Evolutionary conservation across 2,888 invertebrate genomes (phyloP).

Genomic region (Digitonthophagus gazella): DNA sequence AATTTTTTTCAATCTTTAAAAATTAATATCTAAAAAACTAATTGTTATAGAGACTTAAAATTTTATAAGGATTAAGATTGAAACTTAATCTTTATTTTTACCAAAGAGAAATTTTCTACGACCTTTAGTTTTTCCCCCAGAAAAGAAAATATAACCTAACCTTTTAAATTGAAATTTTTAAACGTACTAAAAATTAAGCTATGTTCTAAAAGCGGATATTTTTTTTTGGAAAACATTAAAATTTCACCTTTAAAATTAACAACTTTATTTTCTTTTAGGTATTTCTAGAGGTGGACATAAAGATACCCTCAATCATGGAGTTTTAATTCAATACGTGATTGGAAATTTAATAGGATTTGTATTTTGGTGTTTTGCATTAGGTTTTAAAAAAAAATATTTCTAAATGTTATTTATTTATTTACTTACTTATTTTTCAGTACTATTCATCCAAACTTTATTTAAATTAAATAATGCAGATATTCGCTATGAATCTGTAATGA

Average conservation of each 20-base stretch:
- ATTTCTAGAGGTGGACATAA: conserved; percentile 14
- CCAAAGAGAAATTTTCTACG: too few relatives aligned
- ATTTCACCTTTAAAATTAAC: not conserved
- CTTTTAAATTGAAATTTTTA: too few relatives aligned
- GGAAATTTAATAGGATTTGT: conserved; percentile 20
- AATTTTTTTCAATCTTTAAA: too few relatives aligned
- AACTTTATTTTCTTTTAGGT: conserved; percentile 14
- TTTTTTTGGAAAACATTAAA: not conserved
- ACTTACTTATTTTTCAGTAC: conserved; percentile 30
- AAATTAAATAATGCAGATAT: conserved; percentile 21
- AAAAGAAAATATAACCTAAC: too few relatives aligned
- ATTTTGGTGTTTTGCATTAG: conserved; percentile 15
- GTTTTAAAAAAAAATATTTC: not conserved
- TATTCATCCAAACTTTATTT: conserved; percentile 25
- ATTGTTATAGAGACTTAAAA: too few relatives aligned
- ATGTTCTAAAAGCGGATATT: too few relatives aligned
- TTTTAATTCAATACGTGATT: conserved; percentile 12
- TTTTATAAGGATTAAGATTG: too few relatives aligned
- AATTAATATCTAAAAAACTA: too few relatives aligned
- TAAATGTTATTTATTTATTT: too few relatives aligned
- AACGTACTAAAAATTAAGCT: too few relatives aligned
- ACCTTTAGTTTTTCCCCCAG: too few relatives aligned
- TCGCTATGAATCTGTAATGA: conserved; percentile 26
- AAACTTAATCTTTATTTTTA: too few relatives aligned
- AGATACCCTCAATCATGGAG: conserved; percentile 8